Evolutionary conservation across 2,797 vertebrate species (phyloP).

Genomic region (Lateolabrax maculatus): DNA sequence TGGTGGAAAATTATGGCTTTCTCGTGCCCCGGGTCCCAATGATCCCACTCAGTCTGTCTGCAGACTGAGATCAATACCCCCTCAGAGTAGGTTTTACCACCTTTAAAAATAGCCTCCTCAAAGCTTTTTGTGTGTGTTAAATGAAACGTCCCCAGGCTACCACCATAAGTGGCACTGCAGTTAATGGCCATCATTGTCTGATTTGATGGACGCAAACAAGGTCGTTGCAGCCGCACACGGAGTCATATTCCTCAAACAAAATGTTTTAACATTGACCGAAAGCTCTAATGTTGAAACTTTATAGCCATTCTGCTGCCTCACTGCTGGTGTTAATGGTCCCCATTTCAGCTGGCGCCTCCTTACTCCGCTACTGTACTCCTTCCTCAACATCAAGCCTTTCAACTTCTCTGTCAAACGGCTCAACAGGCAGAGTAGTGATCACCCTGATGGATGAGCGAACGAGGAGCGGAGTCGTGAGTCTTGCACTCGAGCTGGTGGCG

Average conservation of each 20-base stretch:
- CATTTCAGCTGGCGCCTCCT: background rate
- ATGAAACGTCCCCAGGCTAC: slow-evolving; percentile 52
- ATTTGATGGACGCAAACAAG: slow-evolving; percentile 69
- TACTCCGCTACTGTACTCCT: slow-evolving; percentile 40
- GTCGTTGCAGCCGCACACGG: slow-evolving; percentile 39
- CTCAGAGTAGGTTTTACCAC: slow-evolving; percentile 66
- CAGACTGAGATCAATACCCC: slow-evolving; percentile 72
- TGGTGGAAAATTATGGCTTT: slow-evolving; percentile 60
- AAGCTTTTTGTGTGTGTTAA: slow-evolving; percentile 46
- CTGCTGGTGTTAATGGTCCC: slow-evolving; percentile 39
- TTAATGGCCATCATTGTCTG: slow-evolving; percentile 57
- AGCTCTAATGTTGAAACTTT: slow-evolving; percentile 51
- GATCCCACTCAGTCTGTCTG: slow-evolving; percentile 58
- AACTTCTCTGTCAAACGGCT: slow-evolving; percentile 67
- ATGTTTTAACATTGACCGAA: slow-evolving; percentile 62
- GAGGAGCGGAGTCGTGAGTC: slow-evolving; percentile 62
- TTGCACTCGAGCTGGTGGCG: slow-evolving; percentile 22
- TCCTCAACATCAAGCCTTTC: slow-evolving; percentile 41
- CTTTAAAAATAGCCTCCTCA: slow-evolving; percentile 60
- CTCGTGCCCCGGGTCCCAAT: slow-evolving; percentile 51
- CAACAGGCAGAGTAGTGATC: slow-evolving; percentile 69
- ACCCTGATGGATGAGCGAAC: slow-evolving; percentile 76
- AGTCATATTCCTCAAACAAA: slow-evolving; percentile 54
- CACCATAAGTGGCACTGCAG: slow-evolving; percentile 40
- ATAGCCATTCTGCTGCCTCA: slow-evolving; percentile 41